Percentiles rank a stretch among this genome's conserved stretches.
These are phyloP conservation scores for Euphydryas editha DNA, from an alignment of 2,888 invertebrate genomes.

Conservation along the genomic window DNA sequence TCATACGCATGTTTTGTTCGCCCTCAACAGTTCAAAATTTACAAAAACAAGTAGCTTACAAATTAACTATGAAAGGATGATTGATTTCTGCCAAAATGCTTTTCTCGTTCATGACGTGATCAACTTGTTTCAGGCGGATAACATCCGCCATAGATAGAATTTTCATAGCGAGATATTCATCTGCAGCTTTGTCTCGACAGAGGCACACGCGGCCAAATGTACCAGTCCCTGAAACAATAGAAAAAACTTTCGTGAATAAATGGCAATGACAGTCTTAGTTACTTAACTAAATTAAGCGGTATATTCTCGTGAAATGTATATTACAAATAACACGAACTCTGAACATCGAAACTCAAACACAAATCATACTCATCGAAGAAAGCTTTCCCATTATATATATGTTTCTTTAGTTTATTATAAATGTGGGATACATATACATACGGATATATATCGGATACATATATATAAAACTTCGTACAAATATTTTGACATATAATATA, in stretches of 20 bases:
- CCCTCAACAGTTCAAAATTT: conserved; percentile 8
- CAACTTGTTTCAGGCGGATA: conserved; percentile 96
- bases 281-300: too few species aligned
- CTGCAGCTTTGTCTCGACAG: conserved; percentile 91
- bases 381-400: too few species aligned
- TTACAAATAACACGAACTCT: too few species aligned
- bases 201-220: conserved; percentile 98
- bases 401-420: too few species aligned
- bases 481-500: too few species aligned
- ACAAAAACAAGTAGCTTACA: conserved; percentile 58
- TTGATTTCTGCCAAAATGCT: conserved; percentile 94
- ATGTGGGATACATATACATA: too few species aligned
- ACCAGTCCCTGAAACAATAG: conserved; percentile 90
- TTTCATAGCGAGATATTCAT: conserved; percentile 96
- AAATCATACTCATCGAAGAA: too few species aligned
- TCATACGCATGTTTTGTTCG: conserved; percentile 44
- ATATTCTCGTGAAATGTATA: too few species aligned
- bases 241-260: conserved; percentile 12
- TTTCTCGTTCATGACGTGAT: conserved; percentile 99
- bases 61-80: conserved; percentile 97
- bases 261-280: background rate
- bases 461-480: too few species aligned
- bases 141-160: conserved; percentile 96
- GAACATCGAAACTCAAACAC: too few species aligned
- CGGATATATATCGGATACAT: too few species aligned